Conservation (phyloP, 2,797 vertebrate species). For the Lutjanus argentimaculatus region DNA sequence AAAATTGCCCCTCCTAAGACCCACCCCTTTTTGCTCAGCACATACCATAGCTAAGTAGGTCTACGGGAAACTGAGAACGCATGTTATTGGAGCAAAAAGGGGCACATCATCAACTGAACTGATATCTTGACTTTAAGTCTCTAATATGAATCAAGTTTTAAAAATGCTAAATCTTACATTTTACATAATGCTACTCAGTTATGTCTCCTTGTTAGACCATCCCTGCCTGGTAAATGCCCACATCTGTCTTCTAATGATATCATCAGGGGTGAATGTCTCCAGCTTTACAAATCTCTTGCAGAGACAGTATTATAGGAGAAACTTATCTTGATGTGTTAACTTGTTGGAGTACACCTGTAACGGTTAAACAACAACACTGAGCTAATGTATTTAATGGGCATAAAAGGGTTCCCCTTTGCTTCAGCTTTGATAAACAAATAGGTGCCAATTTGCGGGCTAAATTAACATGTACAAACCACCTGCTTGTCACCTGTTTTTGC, state of each 20-base stretch:
- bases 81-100: too few relatives aligned
- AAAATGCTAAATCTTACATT: neutral
- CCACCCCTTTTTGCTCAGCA: too few relatives aligned
- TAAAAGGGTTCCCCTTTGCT: neutral
- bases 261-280: neutral
- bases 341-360: neutral
- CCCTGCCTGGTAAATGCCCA: neutral
- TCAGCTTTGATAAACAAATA: neutral
- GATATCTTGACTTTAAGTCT: neutral
- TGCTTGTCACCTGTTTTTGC: neutral
- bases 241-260: neutral
- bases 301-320: neutral
- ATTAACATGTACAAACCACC: constrained; percentile 9
- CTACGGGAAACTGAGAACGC: too few relatives aligned
- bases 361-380: neutral
- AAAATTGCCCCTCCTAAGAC: neutral
- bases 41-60: too few relatives aligned
- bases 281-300: neutral
- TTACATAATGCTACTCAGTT: neutral
- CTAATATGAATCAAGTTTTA: too few relatives aligned
- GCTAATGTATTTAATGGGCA: neutral
- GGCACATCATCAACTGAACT: too few relatives aligned
- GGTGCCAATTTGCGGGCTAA: neutral
- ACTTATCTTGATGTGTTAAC: neutral
- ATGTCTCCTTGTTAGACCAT: neutral